Percentiles rank a stretch among this genome's conserved stretches.
These are phyloP conservation scores for Lycocorax pyrrhopterus DNA, from an alignment of 2,113 vertebrate genomes.

Conservation along the genomic window DNA sequence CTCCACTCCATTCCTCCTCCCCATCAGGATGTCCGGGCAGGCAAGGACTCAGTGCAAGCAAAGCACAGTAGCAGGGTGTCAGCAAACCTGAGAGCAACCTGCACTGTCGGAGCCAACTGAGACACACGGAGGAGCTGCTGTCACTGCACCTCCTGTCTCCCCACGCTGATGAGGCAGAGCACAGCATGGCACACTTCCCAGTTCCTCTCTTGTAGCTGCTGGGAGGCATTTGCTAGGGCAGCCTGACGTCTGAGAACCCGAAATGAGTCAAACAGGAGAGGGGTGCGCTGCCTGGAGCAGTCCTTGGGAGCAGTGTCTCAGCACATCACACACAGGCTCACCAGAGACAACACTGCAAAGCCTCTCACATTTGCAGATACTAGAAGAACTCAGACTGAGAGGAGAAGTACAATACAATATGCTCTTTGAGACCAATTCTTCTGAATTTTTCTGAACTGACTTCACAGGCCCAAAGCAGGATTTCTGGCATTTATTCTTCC, in stretches of 20 bases:
- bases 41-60: background rate
- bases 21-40: background rate
- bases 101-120: background rate
- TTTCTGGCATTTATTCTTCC: slow-evolving; percentile 16
- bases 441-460: slow-evolving; percentile 39
- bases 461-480: background rate
- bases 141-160: background rate
- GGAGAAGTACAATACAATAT: background rate
- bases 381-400: background rate
- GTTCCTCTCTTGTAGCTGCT: background rate
- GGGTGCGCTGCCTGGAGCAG: background rate
- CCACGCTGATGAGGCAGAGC: rapidly evolving
- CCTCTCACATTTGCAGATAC: background rate
- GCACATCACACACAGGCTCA: background rate
- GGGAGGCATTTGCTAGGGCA: background rate
- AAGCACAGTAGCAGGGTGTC: background rate
- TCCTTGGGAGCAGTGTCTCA: background rate
- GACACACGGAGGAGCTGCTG: background rate
- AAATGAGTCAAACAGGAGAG: background rate
- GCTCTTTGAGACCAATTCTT: background rate
- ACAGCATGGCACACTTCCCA: background rate
- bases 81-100: background rate
- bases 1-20: background rate
- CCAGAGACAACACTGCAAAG: background rate
- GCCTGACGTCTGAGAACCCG: background rate